Percentiles rank a stretch among this genome's conserved stretches.
Evolutionary conservation across 2,797 vertebrate species (phyloP).

Genomic region (Pyrocephalus nanus): DNA sequence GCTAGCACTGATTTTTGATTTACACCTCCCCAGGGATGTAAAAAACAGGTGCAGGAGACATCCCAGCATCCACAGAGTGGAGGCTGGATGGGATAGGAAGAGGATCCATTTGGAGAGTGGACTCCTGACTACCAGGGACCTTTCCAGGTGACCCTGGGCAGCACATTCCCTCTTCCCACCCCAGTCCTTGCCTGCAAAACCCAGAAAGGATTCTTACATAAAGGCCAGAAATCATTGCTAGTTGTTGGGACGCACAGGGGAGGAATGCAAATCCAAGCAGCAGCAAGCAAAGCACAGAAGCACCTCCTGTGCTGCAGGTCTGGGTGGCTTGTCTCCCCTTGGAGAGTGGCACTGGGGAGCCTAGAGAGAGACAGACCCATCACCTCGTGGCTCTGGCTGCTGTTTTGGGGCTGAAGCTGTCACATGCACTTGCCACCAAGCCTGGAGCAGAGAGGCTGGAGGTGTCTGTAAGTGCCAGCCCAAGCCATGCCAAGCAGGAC

Average conservation of each 20-base stretch:
- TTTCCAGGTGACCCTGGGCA: neutral
- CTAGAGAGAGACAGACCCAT: neutral
- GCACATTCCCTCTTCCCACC: neutral
- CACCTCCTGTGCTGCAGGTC: neutral
- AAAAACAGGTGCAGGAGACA: neutral
- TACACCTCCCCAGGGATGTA: neutral
- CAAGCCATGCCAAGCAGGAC: accelerated
- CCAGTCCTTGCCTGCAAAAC: neutral
- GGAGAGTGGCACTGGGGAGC: neutral
- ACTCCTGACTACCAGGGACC: neutral
- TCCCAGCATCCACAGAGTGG: neutral
- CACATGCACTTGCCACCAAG: accelerated
- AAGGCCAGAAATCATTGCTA: neutral
- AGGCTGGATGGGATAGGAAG: neutral
- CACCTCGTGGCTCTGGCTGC: neutral
- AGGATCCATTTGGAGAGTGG: neutral
- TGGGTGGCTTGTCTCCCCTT: accelerated
- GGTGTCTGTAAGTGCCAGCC: neutral
- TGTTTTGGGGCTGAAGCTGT: neutral
- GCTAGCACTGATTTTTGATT: neutral
- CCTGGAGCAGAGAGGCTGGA: neutral
- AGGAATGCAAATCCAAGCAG: neutral
- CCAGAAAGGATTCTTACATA: neutral
- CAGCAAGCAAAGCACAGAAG: neutral
- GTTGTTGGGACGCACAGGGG: neutral